Evolutionary conservation across 2,113 vertebrate genomes (phyloP), one percentile per base, ranked within the genome.

Genomic region (Accipiter cooperii): DNA sequence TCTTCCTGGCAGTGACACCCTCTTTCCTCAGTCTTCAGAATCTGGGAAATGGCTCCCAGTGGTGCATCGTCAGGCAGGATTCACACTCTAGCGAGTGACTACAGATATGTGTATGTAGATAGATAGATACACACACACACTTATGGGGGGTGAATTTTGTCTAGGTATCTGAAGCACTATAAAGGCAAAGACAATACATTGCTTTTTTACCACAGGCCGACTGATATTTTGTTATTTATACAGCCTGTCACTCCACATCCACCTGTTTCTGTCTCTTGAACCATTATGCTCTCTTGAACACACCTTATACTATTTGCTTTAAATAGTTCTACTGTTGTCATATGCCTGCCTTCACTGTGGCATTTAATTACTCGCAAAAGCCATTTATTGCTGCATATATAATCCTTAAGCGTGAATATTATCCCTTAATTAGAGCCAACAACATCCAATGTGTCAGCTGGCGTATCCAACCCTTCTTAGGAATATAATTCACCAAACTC

Each of bases 321-420:
- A 58, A 88, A 91, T 68, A 73, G 25, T 21, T 95, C 58, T 90
- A 13, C 8, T 81, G 24, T 73, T 88, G 84, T 63, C 15, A 58
- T 76, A 86, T 58, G 31, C 10, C 13, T 79, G 1, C 17, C 34
- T 93, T 93, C 64, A 84, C 31, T 54, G 9, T 83, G 36, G 31
- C 46, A 76, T 81, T 95, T 86, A 84, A 89, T 68, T 93, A 90
- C 55, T 57, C 73, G 26, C 26, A 93, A 94, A 97, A 79, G 36
- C 10, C 24, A 70, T 90, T 93, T 79, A 82, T 89, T 94, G 7
- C 46, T 82, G 24, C 20, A 38, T 74, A 52, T 44, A 82, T 55
- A 91, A 82, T 82, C 34, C n/a, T 91, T 44, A 89, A 33, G 26
- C 29, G 28, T 42, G 4, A 69, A 51, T 79, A 78, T 79, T 52